Conservation (phyloP, 2,797 vertebrate species). For the Hyperoplus immaculatus region DNA sequence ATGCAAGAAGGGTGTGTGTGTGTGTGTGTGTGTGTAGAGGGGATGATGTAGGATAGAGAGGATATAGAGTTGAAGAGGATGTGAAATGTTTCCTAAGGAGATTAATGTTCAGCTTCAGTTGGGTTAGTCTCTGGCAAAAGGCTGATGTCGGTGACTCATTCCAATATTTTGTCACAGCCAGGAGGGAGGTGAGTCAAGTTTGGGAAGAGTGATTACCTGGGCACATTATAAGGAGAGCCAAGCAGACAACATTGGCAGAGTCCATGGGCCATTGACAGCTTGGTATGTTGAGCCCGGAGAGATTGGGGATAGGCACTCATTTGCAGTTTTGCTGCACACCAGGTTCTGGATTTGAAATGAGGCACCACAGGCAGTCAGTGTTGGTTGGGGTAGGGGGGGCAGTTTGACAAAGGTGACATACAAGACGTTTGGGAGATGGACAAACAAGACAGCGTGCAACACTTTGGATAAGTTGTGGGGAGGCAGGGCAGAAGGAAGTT, state of each 20-base stretch:
- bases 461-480: slow-evolving; percentile 31
- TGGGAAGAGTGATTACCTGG: slow-evolving; percentile 68
- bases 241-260: slow-evolving; percentile 57
- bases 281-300: slow-evolving; percentile 30
- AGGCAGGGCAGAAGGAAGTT: slow-evolving; percentile 42
- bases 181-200: slow-evolving; percentile 50
- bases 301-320: slow-evolving; percentile 50
- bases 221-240: slow-evolving; percentile 60
- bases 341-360: slow-evolving; percentile 60
- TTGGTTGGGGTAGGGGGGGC: neutral
- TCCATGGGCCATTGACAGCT: slow-evolving; percentile 41
- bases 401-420: slow-evolving; percentile 28
- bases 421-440: slow-evolving; percentile 40
- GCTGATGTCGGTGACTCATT: slow-evolving; percentile 65
- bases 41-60: slow-evolving; percentile 5
- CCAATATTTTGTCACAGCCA: slow-evolving; percentile 67
- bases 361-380: slow-evolving; percentile 46
- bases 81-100: slow-evolving; percentile 62
- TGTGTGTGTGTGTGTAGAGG: neutral
- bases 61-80: slow-evolving; percentile 54
- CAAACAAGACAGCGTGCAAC: slow-evolving; percentile 52
- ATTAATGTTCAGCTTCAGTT: slow-evolving; percentile 63
- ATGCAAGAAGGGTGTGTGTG: too few species aligned
- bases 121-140: slow-evolving; percentile 48
- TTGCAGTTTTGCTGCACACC: slow-evolving; percentile 48